Evolutionary conservation across 2,888 invertebrate genomes (phyloP), one percentile per base, ranked within the genome.

Genomic region (Sussaba pulchella): DNA sequence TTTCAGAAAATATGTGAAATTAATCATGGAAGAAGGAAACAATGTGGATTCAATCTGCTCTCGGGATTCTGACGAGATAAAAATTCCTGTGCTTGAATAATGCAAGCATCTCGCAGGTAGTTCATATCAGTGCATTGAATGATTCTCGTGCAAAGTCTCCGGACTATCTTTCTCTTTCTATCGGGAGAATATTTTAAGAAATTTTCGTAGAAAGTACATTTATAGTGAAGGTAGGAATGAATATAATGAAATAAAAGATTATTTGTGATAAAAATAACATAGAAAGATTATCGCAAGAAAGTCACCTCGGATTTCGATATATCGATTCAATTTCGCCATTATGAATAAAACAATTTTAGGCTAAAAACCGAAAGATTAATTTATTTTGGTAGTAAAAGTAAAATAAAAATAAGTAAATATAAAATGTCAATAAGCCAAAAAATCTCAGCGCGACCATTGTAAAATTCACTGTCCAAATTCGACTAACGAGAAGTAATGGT

Each of bases 401-500:
- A 57, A 57, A 36, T 17, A 14, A 26, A 57, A 14, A 9, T 26
- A 3, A 12, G 14, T 24, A 12, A 31, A 26, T n/a, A n/a, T 14
- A 2, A 5, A 31, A 31, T n/a, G 3, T 5, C 0, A 24, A n/a
- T 4, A 31, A 31, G 14, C 1, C 12, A 4, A 43, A 12, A 14
- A 31, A 54, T 1, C 24, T 52, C 1, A 31, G 26, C 1, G 0
- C 24, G n/a, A n/a, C 10, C 31, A 57, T 57, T 31, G 31, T 8
- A 17, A 57, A 57, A 57, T 31, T 0, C 3, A 57, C 36, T 1
- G 9, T 17, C 5, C 3, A 57, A 57, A 57, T 36, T 36, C 31
- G 14, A 31, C 10, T 8, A 57, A 57, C 17, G 31, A 36, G 31
- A 57, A 36, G 57, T 36, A 31, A 57, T 36, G 57, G 41, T 41